Evolutionary conservation across 2,888 invertebrate genomes (phyloP), one percentile per base, ranked within the genome.

Genomic region (Chironomus riparius): DNA sequence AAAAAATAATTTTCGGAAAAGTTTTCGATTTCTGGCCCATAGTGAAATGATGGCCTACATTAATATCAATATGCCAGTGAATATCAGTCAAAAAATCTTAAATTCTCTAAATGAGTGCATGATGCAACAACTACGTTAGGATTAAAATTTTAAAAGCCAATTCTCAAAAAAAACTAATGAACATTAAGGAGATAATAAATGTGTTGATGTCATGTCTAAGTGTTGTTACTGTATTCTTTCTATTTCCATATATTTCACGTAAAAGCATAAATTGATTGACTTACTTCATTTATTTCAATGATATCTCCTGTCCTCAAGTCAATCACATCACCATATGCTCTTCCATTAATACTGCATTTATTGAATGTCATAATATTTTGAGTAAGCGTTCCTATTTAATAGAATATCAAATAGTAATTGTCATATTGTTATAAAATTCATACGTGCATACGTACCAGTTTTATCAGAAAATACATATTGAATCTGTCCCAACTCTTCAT

Each of bases 321-420:
- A 77, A 94, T 87, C 77, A 94, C 87, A 83, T 98, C 97, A 21
- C 99, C 99, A 84, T 96, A 99, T 77, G 92, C 89, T 79, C 90
- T 89, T 5, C 95, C 97, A 79, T 91, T 93, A 79, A 99, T 96
- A 78, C 98, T 95, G 84, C 98, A 98, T 86, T 98, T 98, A 86
- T 98, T 98, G 85, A 99, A 99, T 76, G 97, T 95, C 99, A 99
- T 99, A 80, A 99, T 97, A 85, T 99, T 99, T 87, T 98, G 97
- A 38, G 99, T 99, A 77, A 99, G 87, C 13, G 99, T 99, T 80
- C 99, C 65, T 65, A 22, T 24, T 7, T 15, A 2, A 4, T 3
- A 62, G 18, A 62, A 62, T 12, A 18, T 62, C 13, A 2, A 38
- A 10, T 10, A 38, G 2, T 22, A 18, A 62, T 15, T 15, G 5